These are phyloP conservation scores for Erpornis zantholeuca DNA, from an alignment of 2,113 vertebrate species.

Conservation along the genomic window DNA sequence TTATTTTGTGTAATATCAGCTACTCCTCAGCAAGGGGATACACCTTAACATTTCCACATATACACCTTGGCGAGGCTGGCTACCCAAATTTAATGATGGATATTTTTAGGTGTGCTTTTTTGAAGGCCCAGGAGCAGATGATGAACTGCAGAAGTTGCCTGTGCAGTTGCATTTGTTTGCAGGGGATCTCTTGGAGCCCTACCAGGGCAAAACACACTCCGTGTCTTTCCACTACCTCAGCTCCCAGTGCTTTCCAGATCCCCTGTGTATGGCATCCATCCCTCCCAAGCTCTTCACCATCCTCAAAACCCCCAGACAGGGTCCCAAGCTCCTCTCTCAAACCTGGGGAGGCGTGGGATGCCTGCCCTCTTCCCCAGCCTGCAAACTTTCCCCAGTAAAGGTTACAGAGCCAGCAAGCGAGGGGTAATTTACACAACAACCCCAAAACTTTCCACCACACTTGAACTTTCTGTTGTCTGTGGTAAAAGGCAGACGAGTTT, in stretches of 20 bases:
- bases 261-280: accelerated
- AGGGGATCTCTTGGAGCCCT: neutral
- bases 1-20: neutral
- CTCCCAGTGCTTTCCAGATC: neutral
- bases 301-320: neutral
- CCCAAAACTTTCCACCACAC: conserved; percentile 20
- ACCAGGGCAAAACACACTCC: neutral
- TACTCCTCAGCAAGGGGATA: neutral
- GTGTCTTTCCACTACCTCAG: neutral
- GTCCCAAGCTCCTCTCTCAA: neutral
- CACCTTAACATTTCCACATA: neutral
- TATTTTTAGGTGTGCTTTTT: neutral
- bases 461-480: neutral
- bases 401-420: neutral
- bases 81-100: accelerated
- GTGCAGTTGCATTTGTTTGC: neutral
- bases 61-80: neutral
- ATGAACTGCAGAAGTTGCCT: neutral
- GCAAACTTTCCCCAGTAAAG: neutral
- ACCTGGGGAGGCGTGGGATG: neutral
- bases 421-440: neutral
- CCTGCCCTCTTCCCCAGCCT: neutral
- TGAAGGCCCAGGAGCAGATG: neutral
- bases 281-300: neutral
- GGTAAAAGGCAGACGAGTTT: conserved; percentile 44